Evolutionary conservation across 2,888 invertebrate genomes (phyloP).

Genomic region (Eupithecia subfuscata): DNA sequence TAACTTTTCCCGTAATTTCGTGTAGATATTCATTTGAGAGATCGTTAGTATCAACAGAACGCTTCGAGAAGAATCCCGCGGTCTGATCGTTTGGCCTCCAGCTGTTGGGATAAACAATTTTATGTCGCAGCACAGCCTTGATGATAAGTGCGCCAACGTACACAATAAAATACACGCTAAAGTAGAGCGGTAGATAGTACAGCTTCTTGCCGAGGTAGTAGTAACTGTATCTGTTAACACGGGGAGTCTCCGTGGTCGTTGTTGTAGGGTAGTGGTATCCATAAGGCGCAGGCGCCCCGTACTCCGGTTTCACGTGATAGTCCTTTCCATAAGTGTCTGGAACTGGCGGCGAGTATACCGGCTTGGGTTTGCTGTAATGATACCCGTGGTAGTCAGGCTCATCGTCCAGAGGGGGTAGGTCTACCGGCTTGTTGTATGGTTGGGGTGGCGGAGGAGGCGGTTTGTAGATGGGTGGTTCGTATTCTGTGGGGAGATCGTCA

Average conservation of each 20-base stretch:
- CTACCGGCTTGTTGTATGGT: conserved; percentile 11
- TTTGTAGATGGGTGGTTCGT: conserved; percentile 58
- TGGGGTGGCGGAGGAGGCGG: conserved; percentile 45
- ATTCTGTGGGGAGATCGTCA: not conserved
- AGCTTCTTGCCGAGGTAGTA: conserved; percentile 90
- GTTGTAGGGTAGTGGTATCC: conserved; percentile 66
- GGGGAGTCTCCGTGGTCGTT: conserved; percentile 80
- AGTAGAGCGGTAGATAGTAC: conserved; percentile 90
- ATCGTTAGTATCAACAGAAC: conserved; percentile 75
- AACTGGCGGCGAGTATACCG: conserved; percentile 30
- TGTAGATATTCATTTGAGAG: conserved; percentile 78
- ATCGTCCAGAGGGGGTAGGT: conserved; percentile 54
- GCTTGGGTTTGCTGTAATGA: conserved; percentile 50
- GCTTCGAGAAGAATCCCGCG: conserved; percentile 72
- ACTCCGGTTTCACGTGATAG: conserved; percentile 7
- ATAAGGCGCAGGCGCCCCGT: conserved; percentile 50
- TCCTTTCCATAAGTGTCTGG: conserved; percentile 20
- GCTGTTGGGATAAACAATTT: conserved; percentile 86
- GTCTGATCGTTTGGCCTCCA: conserved; percentile 74
- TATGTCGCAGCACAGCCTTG: conserved; percentile 89
- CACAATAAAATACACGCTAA: conserved; percentile 88
- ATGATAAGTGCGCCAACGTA: conserved; percentile 89
- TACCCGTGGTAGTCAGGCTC: conserved; percentile 60
- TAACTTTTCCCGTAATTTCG: conserved; percentile 76
- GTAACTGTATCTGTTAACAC: conserved; percentile 87